A percentile compares a stretch with the other conserved stretches of the same genome.
Conservation (phyloP, 1,140 invertebrate genomes). For the Halictus rubicundus region DNA sequence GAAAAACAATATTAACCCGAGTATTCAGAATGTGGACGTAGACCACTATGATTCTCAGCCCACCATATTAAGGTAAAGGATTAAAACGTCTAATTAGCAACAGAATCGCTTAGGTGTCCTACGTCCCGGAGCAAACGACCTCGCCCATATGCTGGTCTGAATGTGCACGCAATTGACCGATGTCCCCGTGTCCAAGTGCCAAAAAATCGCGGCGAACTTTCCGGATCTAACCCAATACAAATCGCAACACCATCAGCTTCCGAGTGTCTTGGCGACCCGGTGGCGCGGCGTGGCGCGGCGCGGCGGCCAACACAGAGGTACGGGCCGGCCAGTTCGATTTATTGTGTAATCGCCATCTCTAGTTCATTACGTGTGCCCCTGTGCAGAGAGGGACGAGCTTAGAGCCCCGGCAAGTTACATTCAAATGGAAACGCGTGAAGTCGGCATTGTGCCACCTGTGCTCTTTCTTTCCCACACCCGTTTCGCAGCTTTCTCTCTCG, state of each 20-base stretch:
- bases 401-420: slow-evolving; percentile 23
- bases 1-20: too few species aligned
- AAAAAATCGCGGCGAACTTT: not conserved
- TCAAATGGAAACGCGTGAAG: slow-evolving; percentile 52
- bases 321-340: slow-evolving; percentile 7
- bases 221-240: not conserved
- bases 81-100: too few species aligned
- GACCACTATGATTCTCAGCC: too few species aligned
- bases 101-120: too few species aligned
- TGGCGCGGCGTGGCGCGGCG: too few species aligned
- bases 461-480: slow-evolving; percentile 16
- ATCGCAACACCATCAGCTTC: not conserved
- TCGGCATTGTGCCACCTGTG: slow-evolving; percentile 44
- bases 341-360: slow-evolving; percentile 20
- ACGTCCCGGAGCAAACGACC: too few species aligned
- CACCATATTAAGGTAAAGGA: too few species aligned
- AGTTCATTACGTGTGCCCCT: slow-evolving; percentile 5
- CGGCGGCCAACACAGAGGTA: not conserved
- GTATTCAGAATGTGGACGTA: too few species aligned
- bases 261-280: not conserved
- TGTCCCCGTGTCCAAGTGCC: not conserved
- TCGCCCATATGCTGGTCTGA: too few species aligned
- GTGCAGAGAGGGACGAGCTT: not conserved
- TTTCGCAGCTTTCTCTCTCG: not conserved
- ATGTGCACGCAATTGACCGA: not conserved